A percentile compares a stretch with the other conserved stretches of the same genome.
These are phyloP conservation scores for Zosterops japonicus DNA, from an alignment of 2,113 vertebrate genomes.

Conservation along the genomic window DNA sequence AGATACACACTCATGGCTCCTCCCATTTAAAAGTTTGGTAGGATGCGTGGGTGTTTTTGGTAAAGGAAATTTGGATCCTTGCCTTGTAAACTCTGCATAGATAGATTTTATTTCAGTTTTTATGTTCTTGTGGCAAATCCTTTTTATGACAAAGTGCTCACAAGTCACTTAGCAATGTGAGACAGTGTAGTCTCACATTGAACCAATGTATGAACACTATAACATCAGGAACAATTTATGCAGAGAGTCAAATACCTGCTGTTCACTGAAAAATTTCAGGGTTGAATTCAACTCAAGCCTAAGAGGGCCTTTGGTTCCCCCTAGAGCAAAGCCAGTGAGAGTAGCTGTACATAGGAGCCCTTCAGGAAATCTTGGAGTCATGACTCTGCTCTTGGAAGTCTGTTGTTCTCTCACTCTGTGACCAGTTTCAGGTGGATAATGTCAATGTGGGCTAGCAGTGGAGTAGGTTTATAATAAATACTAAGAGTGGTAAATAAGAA, in stretches of 20 bases:
- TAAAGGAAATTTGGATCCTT: not conserved
- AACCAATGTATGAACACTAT: not conserved
- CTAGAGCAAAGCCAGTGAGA: not conserved
- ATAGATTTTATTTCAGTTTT: not conserved
- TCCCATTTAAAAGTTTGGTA: not conserved
- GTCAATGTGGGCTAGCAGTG: not conserved
- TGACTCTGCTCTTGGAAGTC: not conserved
- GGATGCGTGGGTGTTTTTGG: not conserved
- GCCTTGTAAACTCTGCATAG: not conserved
- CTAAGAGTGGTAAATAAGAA: not conserved
- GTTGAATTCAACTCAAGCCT: not conserved
- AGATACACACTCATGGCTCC: not conserved
- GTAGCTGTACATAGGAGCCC: accelerated
- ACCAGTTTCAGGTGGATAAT: not conserved
- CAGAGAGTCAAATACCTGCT: not conserved
- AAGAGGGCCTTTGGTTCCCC: not conserved
- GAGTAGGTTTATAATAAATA: not conserved
- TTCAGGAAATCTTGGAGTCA: not conserved
- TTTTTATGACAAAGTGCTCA: not conserved
- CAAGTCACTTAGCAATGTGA: not conserved
- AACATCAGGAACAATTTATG: not conserved
- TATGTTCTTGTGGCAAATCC: accelerated
- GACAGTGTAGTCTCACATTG: accelerated
- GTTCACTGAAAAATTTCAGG: not conserved
- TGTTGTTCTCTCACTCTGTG: not conserved